These are phyloP conservation scores for Empis livida DNA, from an alignment of 2,888 invertebrate genomes.

Conservation along the genomic window DNA sequence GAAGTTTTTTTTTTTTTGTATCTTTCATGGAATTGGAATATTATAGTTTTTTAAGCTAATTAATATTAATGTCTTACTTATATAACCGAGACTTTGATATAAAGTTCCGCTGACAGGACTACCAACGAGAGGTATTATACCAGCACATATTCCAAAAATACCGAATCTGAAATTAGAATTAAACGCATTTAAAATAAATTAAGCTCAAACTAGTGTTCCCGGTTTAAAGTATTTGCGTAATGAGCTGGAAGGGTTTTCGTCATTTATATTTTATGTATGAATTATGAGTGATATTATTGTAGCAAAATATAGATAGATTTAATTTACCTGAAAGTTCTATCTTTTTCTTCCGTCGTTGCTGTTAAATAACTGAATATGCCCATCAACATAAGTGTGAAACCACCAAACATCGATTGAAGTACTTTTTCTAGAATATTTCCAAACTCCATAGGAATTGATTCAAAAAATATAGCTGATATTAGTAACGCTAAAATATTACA, in stretches of 20 bases:
- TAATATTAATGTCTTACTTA: constrained; percentile 19
- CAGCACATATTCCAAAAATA: constrained; percentile 32
- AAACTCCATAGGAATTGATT: constrained; percentile 32
- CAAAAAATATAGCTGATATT: constrained; percentile 31
- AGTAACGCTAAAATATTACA: constrained; percentile 22
- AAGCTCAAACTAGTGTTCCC: no score
- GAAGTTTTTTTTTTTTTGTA: no score
- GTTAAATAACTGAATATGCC: constrained; percentile 35
- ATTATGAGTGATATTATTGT: no score
- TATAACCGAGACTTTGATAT: constrained; percentile 27
- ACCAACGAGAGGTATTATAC: constrained; percentile 28
- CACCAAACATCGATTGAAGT: constrained; percentile 31
- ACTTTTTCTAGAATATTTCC: constrained; percentile 30
- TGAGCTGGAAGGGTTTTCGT: no score
- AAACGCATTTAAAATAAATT: no score
- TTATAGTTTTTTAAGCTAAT: background rate
- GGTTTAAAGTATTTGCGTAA: no score
- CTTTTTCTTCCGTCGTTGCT: constrained; percentile 30
- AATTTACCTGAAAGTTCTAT: constrained; percentile 28
- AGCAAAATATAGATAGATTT: no score
- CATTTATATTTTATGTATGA: no score
- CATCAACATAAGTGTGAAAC: constrained; percentile 32
- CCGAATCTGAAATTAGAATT: constrained; percentile 27
- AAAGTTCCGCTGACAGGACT: constrained; percentile 28
- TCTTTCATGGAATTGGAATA: background rate